Evolutionary conservation across 2,797 vertebrate species (phyloP).

Genomic region (Tragopan temminckii): DNA sequence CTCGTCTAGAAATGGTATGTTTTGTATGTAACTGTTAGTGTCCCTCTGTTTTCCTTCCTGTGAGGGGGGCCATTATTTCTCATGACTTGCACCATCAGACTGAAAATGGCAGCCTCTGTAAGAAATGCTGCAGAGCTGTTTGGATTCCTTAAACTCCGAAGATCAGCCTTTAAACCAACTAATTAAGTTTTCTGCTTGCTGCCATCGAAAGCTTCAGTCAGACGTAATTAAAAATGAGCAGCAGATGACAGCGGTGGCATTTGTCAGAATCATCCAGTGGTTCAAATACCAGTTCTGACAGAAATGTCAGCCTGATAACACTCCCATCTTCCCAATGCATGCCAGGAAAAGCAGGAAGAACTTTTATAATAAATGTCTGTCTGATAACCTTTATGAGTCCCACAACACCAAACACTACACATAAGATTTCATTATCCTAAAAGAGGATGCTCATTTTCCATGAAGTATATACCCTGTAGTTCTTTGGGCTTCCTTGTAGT

Average conservation of each 20-base stretch:
- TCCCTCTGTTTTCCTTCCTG: neutral
- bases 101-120: slow-evolving; percentile 23
- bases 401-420: slow-evolving; percentile 80
- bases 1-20: neutral
- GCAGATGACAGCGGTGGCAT: slow-evolving; percentile 93
- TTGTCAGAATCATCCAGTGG: slow-evolving; percentile 91
- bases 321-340: slow-evolving; percentile 75
- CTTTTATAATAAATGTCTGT: slow-evolving; percentile 86
- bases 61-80: slow-evolving; percentile 30
- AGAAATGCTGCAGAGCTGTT: slow-evolving; percentile 63
- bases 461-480: slow-evolving; percentile 45
- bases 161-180: slow-evolving; percentile 81
- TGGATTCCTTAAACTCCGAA: slow-evolving; percentile 73
- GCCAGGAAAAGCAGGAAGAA: slow-evolving; percentile 67
- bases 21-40: neutral
- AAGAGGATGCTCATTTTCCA: slow-evolving; percentile 73
- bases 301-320: slow-evolving; percentile 97
- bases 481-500: neutral
- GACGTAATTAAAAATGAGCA: slow-evolving; percentile 95
- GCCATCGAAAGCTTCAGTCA: slow-evolving; percentile 87
- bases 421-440: slow-evolving; percentile 83
- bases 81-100: slow-evolving; percentile 19
- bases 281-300: slow-evolving; percentile 95
- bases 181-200: slow-evolving; percentile 91
- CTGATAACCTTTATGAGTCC: slow-evolving; percentile 94